Base-by-base conservation (phyloP, 2,888 invertebrate species). In the Nephrocerus scutellatus region DNA sequence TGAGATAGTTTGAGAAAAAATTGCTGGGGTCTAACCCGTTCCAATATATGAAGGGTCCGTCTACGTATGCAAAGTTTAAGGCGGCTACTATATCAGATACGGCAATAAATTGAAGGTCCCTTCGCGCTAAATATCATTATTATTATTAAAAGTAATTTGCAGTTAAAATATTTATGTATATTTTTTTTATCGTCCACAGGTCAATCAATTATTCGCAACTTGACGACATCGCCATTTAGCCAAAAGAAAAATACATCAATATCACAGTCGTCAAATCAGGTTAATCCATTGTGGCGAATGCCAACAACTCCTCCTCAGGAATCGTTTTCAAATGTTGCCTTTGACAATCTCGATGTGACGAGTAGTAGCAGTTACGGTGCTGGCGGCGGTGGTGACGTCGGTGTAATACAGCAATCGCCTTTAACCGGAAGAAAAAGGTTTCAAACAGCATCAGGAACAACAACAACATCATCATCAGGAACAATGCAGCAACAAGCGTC, bases 201-300 rank as follows among this genome's bases (percentile, higher is more conserved):
- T 31, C 66, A 67, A 53, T 59, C 66, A 16, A 66, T 64, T 39
- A 48, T 68, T 36, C 60, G 66, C 30, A 67, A 67, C 52, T 48
- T 67, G 44, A 65, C 66, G 5, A 61, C 62, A 15, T 68, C 68
- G 38, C 67, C 68, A 18, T 68, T 66, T 47, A 63, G 62, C 46
- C 68, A 68, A 54, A 65, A 66, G 52, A 63, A 63, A 49, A 60
- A 56, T 36, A 48, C n/a, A n/a, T n/a, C 36, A 47, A 47, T 31
- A 22, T 36, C 37, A 23, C 42, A 26, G 28, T 33, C 47, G 15
- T 36, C 42, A 21, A 48, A 50, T 39, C 52, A 53, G 33, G 47
- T 51, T 32, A 53, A 57, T 48, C 43, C 54, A 8, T 33, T 48
- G 7, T 56, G 55, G 55, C 53, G 50, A 34, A 46, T 52, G 35